Evolutionary conservation across 2,888 invertebrate species (phyloP).

Genomic region (Aspidapion aeneum): DNA sequence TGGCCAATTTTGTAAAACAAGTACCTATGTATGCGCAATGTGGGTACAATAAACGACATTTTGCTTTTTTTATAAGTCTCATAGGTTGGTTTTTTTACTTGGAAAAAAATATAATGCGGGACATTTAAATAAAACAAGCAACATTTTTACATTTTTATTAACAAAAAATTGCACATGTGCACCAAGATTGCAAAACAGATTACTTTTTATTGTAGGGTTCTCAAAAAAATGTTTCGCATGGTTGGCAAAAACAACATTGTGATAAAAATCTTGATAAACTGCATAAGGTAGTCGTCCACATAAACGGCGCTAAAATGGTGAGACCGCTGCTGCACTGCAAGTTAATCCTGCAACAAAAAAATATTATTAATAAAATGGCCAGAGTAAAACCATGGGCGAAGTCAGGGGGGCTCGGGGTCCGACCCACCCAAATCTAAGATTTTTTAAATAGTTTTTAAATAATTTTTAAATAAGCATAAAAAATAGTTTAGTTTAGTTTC

Average conservation of each 20-base stretch:
- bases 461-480: no score
- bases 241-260: not conserved
- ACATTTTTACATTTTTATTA: not conserved
- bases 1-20: not conserved
- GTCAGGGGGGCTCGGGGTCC: no score
- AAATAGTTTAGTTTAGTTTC: no score
- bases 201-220: not conserved
- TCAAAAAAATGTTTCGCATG: not conserved
- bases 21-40: not conserved
- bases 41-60: not conserved
- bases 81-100: not conserved
- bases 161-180: not conserved
- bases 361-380: no score
- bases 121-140: not conserved
- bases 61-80: not conserved
- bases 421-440: no score
- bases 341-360: not conserved
- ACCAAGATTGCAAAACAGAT: not conserved
- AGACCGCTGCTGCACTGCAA: no score
- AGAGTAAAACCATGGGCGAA: no score
- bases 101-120: not conserved
- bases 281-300: not conserved
- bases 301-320: not conserved
- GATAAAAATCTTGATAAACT: not conserved
- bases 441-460: no score